phyloP scores from a whole-genome alignment of 2,888 invertebrate genomes.

The Acanthosepion pharaonis region DNA sequence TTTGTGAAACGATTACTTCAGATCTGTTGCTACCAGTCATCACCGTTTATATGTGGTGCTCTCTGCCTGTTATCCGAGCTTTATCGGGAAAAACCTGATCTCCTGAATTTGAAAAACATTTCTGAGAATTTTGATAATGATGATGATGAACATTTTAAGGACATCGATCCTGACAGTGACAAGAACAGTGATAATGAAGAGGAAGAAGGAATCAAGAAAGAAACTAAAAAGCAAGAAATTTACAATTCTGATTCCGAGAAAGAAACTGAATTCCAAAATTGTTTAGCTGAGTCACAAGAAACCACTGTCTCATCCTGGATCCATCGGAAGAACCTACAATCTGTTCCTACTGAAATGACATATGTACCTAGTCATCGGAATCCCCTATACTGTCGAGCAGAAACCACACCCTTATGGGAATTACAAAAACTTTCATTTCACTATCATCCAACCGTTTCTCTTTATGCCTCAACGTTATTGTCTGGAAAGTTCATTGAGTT shows the following conservation, averaged over 20 bases:
- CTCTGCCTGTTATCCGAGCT: constrained; percentile 85
- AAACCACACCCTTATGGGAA: constrained; percentile 83
- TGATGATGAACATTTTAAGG: constrained; percentile 75
- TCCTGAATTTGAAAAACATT: constrained; percentile 61
- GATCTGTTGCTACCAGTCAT: constrained; percentile 78
- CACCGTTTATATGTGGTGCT: constrained; percentile 87
- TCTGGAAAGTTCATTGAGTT: constrained; percentile 82
- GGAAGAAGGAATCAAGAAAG: not conserved
- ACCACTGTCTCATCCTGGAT: constrained; percentile 50
- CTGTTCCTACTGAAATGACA: constrained; percentile 48
- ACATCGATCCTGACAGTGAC: constrained; percentile 54
- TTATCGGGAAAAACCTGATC: constrained; percentile 58
- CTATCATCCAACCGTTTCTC: constrained; percentile 91
- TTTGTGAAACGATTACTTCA: constrained; percentile 90
- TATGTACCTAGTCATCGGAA: constrained; percentile 82
- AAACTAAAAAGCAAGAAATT: not conserved
- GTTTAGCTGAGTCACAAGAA: not conserved
- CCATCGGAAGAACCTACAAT: constrained; percentile 49
- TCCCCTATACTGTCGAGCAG: constrained; percentile 88
- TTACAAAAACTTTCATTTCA: constrained; percentile 82
- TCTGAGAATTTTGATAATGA: constrained; percentile 51
- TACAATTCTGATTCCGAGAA: not conserved
- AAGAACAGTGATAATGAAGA: not conserved
- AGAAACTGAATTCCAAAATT: not conserved
- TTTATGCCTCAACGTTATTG: constrained; percentile 83